Evolutionary conservation across 1,140 invertebrate species (phyloP).

Genomic region (Cydia splendana): DNA sequence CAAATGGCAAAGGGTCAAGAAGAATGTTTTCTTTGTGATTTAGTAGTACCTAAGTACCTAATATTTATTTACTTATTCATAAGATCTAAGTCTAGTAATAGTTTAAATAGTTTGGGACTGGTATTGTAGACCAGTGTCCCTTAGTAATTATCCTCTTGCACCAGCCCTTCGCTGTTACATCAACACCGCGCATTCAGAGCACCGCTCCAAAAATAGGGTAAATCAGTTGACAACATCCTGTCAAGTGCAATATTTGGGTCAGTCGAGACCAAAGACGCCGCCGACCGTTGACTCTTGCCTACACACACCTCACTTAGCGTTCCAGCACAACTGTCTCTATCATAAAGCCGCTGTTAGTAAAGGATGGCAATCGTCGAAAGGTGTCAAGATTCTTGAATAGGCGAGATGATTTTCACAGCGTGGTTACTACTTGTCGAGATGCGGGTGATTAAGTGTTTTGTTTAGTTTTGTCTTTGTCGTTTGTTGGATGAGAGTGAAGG

Average conservation of each 20-base stretch:
- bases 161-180: slow-evolving; percentile 11
- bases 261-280: slow-evolving; percentile 52
- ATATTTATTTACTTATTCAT: too few species aligned
- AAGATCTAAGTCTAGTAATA: too few species aligned
- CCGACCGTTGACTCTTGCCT: slow-evolving; percentile 42
- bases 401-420: not conserved
- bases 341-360: not conserved
- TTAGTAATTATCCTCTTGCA: not conserved
- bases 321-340: not conserved
- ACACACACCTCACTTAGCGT: not conserved
- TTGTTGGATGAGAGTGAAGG: not conserved
- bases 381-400: not conserved
- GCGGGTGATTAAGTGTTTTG: not conserved
- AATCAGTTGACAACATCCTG: slow-evolving; percentile 51
- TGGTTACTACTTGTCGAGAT: not conserved
- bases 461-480: not conserved
- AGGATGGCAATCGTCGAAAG: not conserved
- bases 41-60: too few species aligned
- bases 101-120: too few species aligned
- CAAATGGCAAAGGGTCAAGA: too few species aligned
- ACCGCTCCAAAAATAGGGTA: slow-evolving; percentile 49
- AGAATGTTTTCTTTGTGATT: too few species aligned
- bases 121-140: not conserved
- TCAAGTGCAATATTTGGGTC: slow-evolving; percentile 59
- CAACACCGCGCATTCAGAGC: not conserved